Percentiles rank a stretch among this genome's conserved stretches.
These are phyloP conservation scores for Aethes cnicana DNA, from an alignment of 2,888 invertebrate species.

Conservation along the genomic window DNA sequence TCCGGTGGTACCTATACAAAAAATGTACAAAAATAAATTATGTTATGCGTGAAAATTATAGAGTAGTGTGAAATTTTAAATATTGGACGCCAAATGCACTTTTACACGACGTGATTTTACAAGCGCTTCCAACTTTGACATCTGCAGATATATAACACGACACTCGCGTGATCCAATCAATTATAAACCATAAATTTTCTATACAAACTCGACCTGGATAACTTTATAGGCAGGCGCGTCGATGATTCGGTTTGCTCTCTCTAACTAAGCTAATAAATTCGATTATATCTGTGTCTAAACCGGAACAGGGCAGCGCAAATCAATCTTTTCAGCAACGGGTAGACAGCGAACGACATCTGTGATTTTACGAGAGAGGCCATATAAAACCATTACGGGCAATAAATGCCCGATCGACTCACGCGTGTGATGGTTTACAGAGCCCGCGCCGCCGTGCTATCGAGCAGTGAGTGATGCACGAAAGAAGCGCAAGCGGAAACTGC, in stretches of 20 bases:
- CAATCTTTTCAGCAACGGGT: constrained; percentile 43
- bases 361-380: constrained; percentile 57
- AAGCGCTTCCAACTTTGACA: too few species aligned
- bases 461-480: constrained; percentile 10
- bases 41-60: too few species aligned
- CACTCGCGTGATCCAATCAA: background rate
- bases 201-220: background rate
- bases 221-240: constrained; percentile 8
- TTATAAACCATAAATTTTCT: background rate
- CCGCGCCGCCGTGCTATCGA: constrained; percentile 47
- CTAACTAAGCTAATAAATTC: constrained; percentile 38
- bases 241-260: constrained; percentile 35
- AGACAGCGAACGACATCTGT: constrained; percentile 48
- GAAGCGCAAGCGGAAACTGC: constrained; percentile 1
- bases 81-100: too few species aligned
- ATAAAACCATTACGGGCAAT: constrained; percentile 65
- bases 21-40: constrained; percentile 23
- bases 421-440: constrained; percentile 53
- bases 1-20: constrained; percentile 35
- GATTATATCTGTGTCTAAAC: constrained; percentile 39
- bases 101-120: too few species aligned
- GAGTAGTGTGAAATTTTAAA: too few species aligned
- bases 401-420: constrained; percentile 55
- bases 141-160: too few species aligned
- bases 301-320: constrained; percentile 44